Evolutionary conservation across 2,888 invertebrate genomes (phyloP), one percentile per base, ranked within the genome.

Genomic region (Helicoverpa assulta): DNA sequence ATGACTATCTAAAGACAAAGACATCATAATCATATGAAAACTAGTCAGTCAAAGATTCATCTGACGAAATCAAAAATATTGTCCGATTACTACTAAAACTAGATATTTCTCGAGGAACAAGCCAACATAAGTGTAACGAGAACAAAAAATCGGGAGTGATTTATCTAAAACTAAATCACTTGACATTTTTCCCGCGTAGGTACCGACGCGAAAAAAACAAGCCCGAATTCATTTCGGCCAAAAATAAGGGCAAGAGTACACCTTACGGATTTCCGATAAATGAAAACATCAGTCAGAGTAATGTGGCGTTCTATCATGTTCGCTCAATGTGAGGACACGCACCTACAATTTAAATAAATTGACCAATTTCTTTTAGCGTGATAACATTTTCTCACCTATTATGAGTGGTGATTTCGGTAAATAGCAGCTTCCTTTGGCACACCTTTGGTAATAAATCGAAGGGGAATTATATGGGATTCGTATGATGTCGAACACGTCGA

Each of bases 261-360:
- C 82, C 77, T 80, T 67, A 77, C 76, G 73, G 76, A 83, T 86
- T 78, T 71, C 70, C 77, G 70, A 86, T 84, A 67, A 77, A 84
- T 81, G 80, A 76, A 82, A 76, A 70, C 84, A 87, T 86, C 79
- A 81, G 67, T 87, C 84, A 81, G 57, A 5, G 40, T 81, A 85
- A 87, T 85, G 79, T 63, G 72, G 67, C 67, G 56, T 40, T 87
- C 73, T 72, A 76, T 88, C 83, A 83, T 79, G 78, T 72, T 76
- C 70, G 57, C 60, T 55, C 58, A 62, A 72, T 77, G 74, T 76
- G 67, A 72, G 76, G 63, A 81, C 76, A 84, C 83, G 83, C 65
- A 72, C 74, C 75, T 72, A 78, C 82, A 69, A 78, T 83, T 74
- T 82, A 77, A 83, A 85, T 70, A 87, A 84, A 86, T 83, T 73